Evolutionary conservation across 2,113 vertebrate genomes (phyloP), one percentile per base, ranked within the genome.

Genomic region (Romanogobio albipinnatus): DNA sequence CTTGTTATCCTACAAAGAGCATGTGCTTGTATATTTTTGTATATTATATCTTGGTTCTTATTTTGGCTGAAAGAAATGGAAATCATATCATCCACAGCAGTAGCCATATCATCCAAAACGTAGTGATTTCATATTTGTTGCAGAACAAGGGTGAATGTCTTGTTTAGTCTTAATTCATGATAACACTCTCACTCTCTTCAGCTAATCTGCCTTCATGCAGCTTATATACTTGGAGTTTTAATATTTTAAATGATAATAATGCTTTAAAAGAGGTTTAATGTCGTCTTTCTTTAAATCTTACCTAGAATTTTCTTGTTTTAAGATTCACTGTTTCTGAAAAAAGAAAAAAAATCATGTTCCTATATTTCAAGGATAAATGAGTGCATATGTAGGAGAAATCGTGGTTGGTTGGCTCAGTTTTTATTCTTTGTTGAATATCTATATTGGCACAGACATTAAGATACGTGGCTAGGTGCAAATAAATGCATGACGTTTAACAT

Each of bases 131-230:
- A 53, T 53, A 49, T 17, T 70, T 39, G 2, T 56, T 56, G 33
- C 29, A 71, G 66, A 82, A n/a, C 81, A 82, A 82, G 81, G 66
- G 71, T 82, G 29, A 81, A 81, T 10, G 45, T 33, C 61, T 53
- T 81, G 81, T 82, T 82, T 82, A 71, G 66, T 73, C 81, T 82
- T 49, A 64, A 73, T 68, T 68, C 1, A 33, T 22, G 79, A 81
- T 68, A 68, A 36, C 29, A 22, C 5, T 49, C 33, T 47, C 33
- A 4, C 56, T 14, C 11, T 11, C 33, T 36, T 22, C 19, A 29
- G 47, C 24, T 29, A 51, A 79, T 79, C 22, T 24, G 70, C n/a
- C 13, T 74, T 45, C 0, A 5, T 73, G 10, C 9, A 11, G 19
- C 2, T 43, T 71, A n/a, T 17, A 36, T 68, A 15, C 64, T 68